phyloP scores from a whole-genome alignment of 1,140 invertebrate species.

The Orussus abietinus region DNA sequence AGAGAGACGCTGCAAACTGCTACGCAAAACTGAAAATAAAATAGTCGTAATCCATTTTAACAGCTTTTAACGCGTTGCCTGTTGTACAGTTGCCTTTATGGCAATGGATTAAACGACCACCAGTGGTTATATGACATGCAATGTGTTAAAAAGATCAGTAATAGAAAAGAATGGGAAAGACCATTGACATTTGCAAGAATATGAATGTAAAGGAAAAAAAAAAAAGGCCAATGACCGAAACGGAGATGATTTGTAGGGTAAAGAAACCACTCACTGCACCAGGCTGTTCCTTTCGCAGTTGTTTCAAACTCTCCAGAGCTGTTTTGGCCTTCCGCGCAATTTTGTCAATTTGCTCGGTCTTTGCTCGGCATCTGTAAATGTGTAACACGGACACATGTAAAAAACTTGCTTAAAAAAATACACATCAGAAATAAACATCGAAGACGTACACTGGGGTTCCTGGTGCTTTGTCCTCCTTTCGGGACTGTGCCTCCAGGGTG shows the following conservation, averaged over 20 bases:
- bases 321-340: conserved; percentile 32
- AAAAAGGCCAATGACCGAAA: not conserved
- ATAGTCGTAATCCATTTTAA: conserved; percentile 3
- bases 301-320: conserved; percentile 25
- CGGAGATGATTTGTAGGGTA: not conserved
- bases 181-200: not conserved
- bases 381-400: not conserved
- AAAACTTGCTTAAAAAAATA: conserved; percentile 4
- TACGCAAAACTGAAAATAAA: conserved; percentile 36
- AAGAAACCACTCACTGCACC: conserved; percentile 33
- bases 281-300: conserved; percentile 40
- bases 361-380: conserved; percentile 31
- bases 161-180: conserved; percentile 4
- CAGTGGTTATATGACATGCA: too few relatives aligned
- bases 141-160: too few relatives aligned
- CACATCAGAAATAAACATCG: not conserved
- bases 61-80: too few relatives aligned
- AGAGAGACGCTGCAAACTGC: conserved; percentile 34
- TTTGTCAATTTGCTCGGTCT: conserved; percentile 34
- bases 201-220: conserved; percentile 8
- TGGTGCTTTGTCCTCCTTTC: conserved; percentile 26
- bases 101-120: too few relatives aligned
- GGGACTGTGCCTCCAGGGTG: conserved; percentile 38
- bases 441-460: conserved; percentile 28
- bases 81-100: too few relatives aligned